A percentile compares a stretch with the other conserved stretches of the same genome.
These are phyloP conservation scores for Alosa alosa DNA, from an alignment of 2,113 vertebrate genomes.

Conservation along the genomic window DNA sequence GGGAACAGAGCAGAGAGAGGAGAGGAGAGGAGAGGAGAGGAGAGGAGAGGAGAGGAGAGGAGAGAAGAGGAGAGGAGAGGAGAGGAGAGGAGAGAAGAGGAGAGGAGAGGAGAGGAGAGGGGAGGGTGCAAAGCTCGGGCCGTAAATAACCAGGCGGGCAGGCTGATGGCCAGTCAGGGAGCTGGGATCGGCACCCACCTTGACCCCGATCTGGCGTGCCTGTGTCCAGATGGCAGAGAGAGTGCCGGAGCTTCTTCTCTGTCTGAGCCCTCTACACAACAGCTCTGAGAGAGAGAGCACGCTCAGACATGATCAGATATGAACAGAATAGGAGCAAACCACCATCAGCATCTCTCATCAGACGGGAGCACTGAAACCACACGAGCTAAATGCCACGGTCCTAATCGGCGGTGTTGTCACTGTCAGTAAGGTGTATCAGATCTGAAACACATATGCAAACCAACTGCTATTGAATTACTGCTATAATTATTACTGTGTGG, in stretches of 20 bases:
- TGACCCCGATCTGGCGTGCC: constrained; percentile 59
- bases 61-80: background rate
- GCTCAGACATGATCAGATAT: constrained; percentile 25
- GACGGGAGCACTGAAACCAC: background rate
- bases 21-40: background rate
- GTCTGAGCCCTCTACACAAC: constrained; percentile 3
- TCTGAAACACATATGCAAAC: background rate
- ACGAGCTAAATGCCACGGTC: background rate
- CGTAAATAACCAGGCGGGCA: constrained; percentile 67
- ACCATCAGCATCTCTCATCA: background rate
- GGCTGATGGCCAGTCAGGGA: constrained; percentile 59
- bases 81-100: background rate
- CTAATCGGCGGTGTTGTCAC: background rate
- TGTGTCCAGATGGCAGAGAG: constrained; percentile 50
- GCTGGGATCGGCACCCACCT: constrained; percentile 61
- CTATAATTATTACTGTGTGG: background rate
- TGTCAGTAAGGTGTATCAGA: background rate
- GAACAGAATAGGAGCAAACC: background rate
- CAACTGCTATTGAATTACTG: background rate
- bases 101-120: background rate
- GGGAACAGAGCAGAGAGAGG: constrained; percentile 30
- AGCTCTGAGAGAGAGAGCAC: constrained; percentile 6
- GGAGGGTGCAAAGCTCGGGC: constrained; percentile 40
- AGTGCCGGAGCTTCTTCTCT: constrained; percentile 26
- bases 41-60: background rate